Base-by-base conservation (phyloP, 1,140 invertebrate genomes). In the Palaemon carinicauda region DNA sequence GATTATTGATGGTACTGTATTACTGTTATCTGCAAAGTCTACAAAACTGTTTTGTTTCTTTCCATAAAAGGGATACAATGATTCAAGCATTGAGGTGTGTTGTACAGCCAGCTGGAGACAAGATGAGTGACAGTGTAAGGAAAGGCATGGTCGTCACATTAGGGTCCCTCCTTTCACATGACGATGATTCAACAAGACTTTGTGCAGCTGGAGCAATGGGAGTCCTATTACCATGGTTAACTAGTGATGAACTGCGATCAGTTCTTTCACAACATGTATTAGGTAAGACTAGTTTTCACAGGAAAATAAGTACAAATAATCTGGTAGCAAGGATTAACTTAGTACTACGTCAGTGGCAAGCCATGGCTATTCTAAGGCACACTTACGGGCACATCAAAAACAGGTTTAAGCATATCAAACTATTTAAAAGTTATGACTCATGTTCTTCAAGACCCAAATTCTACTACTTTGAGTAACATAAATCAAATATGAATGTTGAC, bases 121-220 rank as follows among this genome's bases (percentile, higher is more conserved):
- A 98, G 93, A 96, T 99, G 94, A 95, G 95, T 0, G 96, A 96
- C 75, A 92, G 93, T 15, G 93, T 97, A 86, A 94, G 95, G 31
- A 95, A 96, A 90, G 94, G 95, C 90, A 93, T 98, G n/a, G 94
- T 95, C 86, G 90, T 91, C 1, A 96, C 96, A 19, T 91, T 98
- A 17, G 93, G 93, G n/a, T 91, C 91, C 9, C 91, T 94, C 27
- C 92, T 98, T 74, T 93, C 93, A 27, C 94, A 95, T 91, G 91
- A 94, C 4, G 97, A 98, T 90, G 97, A 98, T 90, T 92, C 94
- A 1, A 96, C 96, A 0, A 93, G 97, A 89, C 93, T 93, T 88
- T 94, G 95, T 50, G 96, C 95, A 5, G 96, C 96, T 27, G 97
- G 97, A 41, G 98, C 97, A 91, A 93, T 98, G 27, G 97, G 97